A percentile compares a stretch with the other conserved stretches of the same genome.
These are phyloP conservation scores for Dasypogon diadema DNA, from an alignment of 2,888 invertebrate species.

Conservation along the genomic window DNA sequence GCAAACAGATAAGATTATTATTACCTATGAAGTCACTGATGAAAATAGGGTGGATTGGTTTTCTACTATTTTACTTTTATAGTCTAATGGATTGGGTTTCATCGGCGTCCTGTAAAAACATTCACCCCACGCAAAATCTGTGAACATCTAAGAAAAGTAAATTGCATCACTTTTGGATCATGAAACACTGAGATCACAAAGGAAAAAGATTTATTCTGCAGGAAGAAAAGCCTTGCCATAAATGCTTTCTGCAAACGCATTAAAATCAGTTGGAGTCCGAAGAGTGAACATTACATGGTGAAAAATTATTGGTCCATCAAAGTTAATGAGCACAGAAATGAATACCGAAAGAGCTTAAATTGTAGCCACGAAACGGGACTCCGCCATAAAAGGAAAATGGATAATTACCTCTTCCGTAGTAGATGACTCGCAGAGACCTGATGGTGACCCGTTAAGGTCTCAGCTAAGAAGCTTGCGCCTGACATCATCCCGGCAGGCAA, in stretches of 20 bases:
- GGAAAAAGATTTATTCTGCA: not conserved
- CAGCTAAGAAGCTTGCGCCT: not conserved
- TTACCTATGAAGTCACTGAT: no score
- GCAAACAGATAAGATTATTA: no score
- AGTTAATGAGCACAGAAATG: conserved; percentile 31
- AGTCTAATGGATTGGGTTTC: no score
- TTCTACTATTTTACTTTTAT: no score
- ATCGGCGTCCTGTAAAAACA: no score
- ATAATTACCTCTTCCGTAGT: not conserved
- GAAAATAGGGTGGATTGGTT: no score
- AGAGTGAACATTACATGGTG: not conserved
- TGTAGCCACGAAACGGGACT: conserved; percentile 7
- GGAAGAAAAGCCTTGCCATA: not conserved
- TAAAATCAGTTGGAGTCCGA: not conserved
- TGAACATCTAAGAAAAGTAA: no score
- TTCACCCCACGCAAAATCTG: no score
- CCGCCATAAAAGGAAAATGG: conserved; percentile 3
- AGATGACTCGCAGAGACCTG: no score
- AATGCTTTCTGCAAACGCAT: not conserved
- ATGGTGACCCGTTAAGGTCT: no score
- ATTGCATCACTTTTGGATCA: no score
- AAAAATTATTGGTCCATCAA: conserved; percentile 30
- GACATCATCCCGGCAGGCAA: not conserved
- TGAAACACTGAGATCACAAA: no score
- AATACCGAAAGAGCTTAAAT: conserved; percentile 12